Evolutionary conservation across 2,113 vertebrate genomes (phyloP), one percentile per base, ranked within the genome.

Genomic region (Leucopternis melanops): DNA sequence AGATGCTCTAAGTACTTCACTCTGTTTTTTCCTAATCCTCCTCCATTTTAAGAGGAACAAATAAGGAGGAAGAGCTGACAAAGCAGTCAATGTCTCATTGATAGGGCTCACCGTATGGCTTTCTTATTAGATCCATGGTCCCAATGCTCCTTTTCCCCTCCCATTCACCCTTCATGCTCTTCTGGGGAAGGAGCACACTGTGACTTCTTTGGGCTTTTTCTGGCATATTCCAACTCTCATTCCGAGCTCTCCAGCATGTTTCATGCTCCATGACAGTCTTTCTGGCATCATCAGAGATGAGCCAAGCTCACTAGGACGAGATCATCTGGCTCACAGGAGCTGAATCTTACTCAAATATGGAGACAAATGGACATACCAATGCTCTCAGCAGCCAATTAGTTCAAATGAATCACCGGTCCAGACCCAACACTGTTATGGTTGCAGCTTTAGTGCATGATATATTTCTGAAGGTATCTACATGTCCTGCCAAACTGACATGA

Each of bases 351-450:
- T 90, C 90, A 86, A 38, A 82, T 25, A 45, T 12, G 54, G 81
- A 94, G 81, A 94, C 87, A 86, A 38, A 94, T 63, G 90, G 66
- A 38, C 70, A 74, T 8, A 57, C 12, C 9, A 65, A 75, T 75
- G 90, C 54, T 92, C 87, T 91, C 81, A 91, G 84, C 84, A 95
- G 70, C 50, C 74, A 69, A 74, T 80, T 95, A 86, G 16, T 16
- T 54, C 54, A 32, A 75, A 87, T 94, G 91, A 97, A 89, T 92
- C 92, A 92, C 6, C 3, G 61, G 25, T 70, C 22, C 81, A 63
- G 72, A 70, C 67, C 45, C 88, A 69, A 75, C 1, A 0, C 69
- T 63, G 80, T 25, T 47, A 49, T 17, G 11, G 1, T 91, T 86
- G 87, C 63, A 13, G n/a, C 81, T 87, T 75, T 1, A 17, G 45